Evolutionary conservation across 2,113 vertebrate species (phyloP).

Genomic region (Spea bombifrons): DNA sequence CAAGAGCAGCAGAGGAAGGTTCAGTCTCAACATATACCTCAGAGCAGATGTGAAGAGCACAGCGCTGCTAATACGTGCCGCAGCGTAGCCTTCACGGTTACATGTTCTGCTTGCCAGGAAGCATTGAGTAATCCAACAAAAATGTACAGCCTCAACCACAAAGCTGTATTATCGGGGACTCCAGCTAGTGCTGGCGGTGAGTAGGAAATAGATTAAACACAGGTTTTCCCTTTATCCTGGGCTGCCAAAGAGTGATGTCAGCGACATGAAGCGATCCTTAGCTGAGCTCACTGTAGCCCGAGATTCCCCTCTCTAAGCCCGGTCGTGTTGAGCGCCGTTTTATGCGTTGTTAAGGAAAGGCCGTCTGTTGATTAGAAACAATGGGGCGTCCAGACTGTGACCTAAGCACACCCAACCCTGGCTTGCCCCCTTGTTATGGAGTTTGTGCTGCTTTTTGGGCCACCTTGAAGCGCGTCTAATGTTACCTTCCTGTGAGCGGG

Average conservation of each 20-base stretch:
- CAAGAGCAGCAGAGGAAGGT: background rate
- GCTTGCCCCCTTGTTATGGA: background rate
- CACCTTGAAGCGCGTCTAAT: too few species aligned
- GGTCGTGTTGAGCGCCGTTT: slow-evolving; percentile 51
- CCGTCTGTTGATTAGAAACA: slow-evolving; percentile 61
- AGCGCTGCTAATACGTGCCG: background rate
- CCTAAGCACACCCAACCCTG: slow-evolving; percentile 29
- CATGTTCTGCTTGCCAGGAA: slow-evolving; percentile 35
- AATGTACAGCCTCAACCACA: slow-evolving; percentile 51
- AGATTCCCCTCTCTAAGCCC: slow-evolving; percentile 36
- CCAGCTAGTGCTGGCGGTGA: slow-evolving; percentile 63
- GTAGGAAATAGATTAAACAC: slow-evolving; percentile 73
- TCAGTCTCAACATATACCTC: slow-evolving; percentile 9
- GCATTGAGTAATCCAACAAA: slow-evolving; percentile 42
- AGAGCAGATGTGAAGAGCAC: slow-evolving; percentile 27
- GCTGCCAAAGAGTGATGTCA: slow-evolving; percentile 73
- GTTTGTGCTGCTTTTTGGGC: too few species aligned
- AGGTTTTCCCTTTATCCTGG: slow-evolving; percentile 70
- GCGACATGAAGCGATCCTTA: slow-evolving; percentile 62
- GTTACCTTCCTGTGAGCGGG: too few species aligned
- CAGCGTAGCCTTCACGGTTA: slow-evolving; percentile 18
- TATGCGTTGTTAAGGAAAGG: slow-evolving; percentile 64
- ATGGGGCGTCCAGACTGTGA: slow-evolving; percentile 46
- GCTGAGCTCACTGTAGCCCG: slow-evolving; percentile 57
- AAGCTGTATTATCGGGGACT: slow-evolving; percentile 63